Percentiles rank a stretch among this genome's conserved stretches.
Conservation (phyloP, 2,888 invertebrate species). For the Leptinotarsa juncta region DNA sequence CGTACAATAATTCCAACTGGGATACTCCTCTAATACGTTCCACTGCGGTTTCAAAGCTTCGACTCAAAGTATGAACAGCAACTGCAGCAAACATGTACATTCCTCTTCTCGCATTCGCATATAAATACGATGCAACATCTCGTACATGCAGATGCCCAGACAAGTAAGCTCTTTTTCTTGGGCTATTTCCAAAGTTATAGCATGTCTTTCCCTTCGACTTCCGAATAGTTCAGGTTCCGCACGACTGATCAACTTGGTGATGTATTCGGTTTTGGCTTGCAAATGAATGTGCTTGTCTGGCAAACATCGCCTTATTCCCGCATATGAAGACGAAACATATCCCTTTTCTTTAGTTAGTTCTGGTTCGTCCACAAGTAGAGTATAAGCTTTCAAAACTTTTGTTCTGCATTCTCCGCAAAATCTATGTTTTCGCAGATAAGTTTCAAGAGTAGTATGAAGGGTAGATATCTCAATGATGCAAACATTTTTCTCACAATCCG, state of each 20-base stretch:
- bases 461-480: conserved; percentile 88
- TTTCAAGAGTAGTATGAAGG: conserved; percentile 87
- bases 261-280: conserved; percentile 88
- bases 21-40: conserved; percentile 86
- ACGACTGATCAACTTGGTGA: conserved; percentile 86
- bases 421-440: conserved; percentile 91
- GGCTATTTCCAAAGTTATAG: conserved; percentile 96
- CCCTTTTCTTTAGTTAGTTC: conserved; percentile 90
- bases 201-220: conserved; percentile 90
- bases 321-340: conserved; percentile 87
- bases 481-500: conserved; percentile 84
- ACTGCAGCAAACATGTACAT: conserved; percentile 93
- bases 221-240: conserved; percentile 93
- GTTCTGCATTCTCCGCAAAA: conserved; percentile 95
- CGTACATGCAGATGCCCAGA: conserved; percentile 92
- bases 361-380: conserved; percentile 85
- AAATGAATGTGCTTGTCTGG: conserved; percentile 90
- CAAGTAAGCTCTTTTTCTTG: conserved; percentile 97
- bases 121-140: conserved; percentile 87
- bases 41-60: conserved; percentile 91
- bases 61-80: conserved; percentile 86
- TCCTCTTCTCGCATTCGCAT: conserved; percentile 90
- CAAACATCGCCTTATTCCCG: conserved; percentile 87
- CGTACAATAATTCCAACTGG: conserved; percentile 87
- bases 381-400: conserved; percentile 87